Percentiles rank a stretch among this genome's conserved stretches.
Conservation (phyloP, 2,888 invertebrate species). For the Neoscelio sp. region DNA sequence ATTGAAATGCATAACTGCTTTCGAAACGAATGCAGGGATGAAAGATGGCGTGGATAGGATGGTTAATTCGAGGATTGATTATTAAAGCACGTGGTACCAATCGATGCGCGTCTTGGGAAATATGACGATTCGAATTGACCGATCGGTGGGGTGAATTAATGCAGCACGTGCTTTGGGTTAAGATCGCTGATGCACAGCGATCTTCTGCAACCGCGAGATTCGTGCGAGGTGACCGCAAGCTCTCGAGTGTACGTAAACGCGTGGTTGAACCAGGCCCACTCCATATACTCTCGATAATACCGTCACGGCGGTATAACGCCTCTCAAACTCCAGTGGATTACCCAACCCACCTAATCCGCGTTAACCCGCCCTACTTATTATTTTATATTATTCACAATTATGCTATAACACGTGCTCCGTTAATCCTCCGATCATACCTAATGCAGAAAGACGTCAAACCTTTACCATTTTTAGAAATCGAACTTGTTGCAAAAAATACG, state of each 20-base stretch:
- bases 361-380: constrained; percentile 18
- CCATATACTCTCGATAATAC: constrained; percentile 54
- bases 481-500: too few species aligned
- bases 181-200: constrained; percentile 70
- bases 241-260: constrained; percentile 55
- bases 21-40: too few species aligned
- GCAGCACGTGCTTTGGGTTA: constrained; percentile 75
- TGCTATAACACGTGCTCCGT: constrained; percentile 4
- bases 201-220: constrained; percentile 73
- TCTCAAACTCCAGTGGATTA: constrained; percentile 38
- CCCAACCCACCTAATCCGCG: constrained; percentile 28
- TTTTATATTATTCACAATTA: constrained; percentile 37
- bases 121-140: constrained; percentile 1
- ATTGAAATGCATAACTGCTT: too few species aligned
- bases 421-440: background rate
- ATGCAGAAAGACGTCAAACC: too few species aligned
- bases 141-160: constrained; percentile 71
- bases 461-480: too few species aligned
- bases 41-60: too few species aligned
- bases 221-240: constrained; percentile 68
- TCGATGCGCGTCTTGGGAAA: background rate
- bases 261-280: constrained; percentile 1
- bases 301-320: constrained; percentile 20
- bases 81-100: too few species aligned
- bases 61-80: too few species aligned